Base-by-base conservation (phyloP, 1,140 invertebrate genomes). In the Sipha flava region DNA sequence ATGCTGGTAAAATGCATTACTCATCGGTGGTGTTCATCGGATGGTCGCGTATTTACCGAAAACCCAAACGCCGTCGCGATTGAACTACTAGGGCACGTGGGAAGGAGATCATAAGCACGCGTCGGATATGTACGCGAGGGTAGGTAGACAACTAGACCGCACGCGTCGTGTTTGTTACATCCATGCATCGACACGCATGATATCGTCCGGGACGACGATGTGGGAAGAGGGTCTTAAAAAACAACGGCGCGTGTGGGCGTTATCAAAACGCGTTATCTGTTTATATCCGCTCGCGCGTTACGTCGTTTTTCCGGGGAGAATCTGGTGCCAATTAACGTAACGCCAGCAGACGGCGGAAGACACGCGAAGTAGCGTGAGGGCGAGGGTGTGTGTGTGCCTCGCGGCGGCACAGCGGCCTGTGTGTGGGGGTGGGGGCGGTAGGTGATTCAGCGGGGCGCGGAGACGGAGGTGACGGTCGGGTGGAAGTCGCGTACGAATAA, bases 371-470 rank as follows among this genome's bases (percentile, higher is more conserved):
- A n/a, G n/a, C n/a, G n/a, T n/a, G n/a, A n/a, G n/a, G n/a, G n/a
- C n/a, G n/a, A n/a, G 31, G 89, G 87, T n/a, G 88, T 84, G 14
- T 90, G n/a, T n/a, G n/a, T n/a, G 82, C n/a, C 89, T 88, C 72
- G 88, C 86, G 0, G 88, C 86, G 0, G 88, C 87, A 7, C 89
- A 89, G 0, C 90, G 89, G 1, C 88, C 88, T 12, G 90, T 90
- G n/a, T n/a, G n/a, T n/a, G n/a, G n/a, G n/a, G n/a, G n/a, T 47
- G 89, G 87, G 4, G 88, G 87, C 34, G 59, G 40, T 6, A 12
- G 1, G 62, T 5, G 62, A 90, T 90, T 91, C 2, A 3, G 3
- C 45, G n/a, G 37, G 31, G 12, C 37, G 43, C 23, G 26, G 57
- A 45, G 59, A 21, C 7, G 7, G 14, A 6, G 34, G n/a, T n/a